A percentile compares a stretch with the other conserved stretches of the same genome.
Conservation (phyloP, 2,888 invertebrate genomes). For the Parnassius orleans region DNA sequence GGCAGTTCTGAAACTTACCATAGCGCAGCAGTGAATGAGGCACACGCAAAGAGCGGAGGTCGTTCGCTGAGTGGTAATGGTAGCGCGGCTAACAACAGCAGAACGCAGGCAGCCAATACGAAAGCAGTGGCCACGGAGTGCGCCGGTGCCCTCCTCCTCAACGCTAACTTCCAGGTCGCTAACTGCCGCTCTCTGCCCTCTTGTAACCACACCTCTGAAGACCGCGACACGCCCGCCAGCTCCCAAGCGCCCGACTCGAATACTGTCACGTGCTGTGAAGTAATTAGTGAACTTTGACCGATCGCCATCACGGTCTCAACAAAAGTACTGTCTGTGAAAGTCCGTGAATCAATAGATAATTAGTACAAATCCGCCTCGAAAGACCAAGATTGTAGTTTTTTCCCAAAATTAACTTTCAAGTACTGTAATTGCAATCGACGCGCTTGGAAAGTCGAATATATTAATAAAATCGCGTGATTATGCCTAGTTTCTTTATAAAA, state of each 20-base stretch:
- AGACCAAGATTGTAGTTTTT: no score
- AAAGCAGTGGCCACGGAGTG: constrained; percentile 44
- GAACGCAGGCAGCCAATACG: constrained; percentile 42
- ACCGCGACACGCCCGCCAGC: constrained; percentile 40
- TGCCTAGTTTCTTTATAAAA: no score
- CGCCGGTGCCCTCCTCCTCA: constrained; percentile 53
- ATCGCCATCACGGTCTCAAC: no score
- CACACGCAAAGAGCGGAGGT: constrained; percentile 55
- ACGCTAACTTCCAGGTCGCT: constrained; percentile 43
- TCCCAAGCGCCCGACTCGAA: constrained; percentile 63
- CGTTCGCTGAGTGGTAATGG: constrained; percentile 49
- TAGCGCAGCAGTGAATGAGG: constrained; percentile 53
- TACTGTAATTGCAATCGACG: no score
- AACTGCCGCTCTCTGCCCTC: constrained; percentile 33
- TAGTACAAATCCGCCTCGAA: no score
- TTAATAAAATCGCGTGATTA: no score
- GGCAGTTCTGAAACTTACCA: constrained; percentile 43
- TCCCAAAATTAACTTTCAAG: no score
- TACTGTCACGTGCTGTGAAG: constrained; percentile 34
- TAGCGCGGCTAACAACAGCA: constrained; percentile 49
- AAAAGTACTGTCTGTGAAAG: no score
- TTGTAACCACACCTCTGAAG: constrained; percentile 35
- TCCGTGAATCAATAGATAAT: no score
- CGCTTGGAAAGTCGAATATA: no score
- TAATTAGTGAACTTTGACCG: no score